Evolutionary conservation across 92 coral and sea anemone genomes (phyloP).

Genomic region (Phymanthus crucifer): DNA sequence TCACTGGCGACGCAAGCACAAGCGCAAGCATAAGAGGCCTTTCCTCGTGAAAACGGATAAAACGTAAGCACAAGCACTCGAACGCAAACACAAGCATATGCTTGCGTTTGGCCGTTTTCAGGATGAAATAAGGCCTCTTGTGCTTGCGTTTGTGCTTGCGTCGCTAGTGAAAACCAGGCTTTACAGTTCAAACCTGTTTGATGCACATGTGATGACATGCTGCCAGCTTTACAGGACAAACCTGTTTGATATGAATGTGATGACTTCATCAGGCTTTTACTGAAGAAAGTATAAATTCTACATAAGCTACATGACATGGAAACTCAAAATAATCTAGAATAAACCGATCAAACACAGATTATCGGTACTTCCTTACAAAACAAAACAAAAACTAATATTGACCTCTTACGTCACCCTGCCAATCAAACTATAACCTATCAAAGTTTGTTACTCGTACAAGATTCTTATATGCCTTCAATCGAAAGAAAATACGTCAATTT

Average conservation of each 20-base stretch:
- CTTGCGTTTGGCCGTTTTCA: no score
- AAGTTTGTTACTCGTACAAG: not conserved
- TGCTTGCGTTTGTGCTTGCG: no score
- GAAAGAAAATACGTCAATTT: not conserved
- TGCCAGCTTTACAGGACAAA: not conserved
- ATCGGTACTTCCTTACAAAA: not conserved
- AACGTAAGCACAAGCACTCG: no score
- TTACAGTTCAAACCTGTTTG: not conserved
- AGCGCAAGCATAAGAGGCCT: no score
- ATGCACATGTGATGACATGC: not conserved
- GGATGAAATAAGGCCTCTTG: no score
- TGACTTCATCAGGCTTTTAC: not conserved
- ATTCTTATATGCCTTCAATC: not conserved
- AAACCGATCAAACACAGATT: not conserved
- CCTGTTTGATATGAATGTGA: no score
- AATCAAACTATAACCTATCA: not conserved
- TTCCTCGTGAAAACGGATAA: no score
- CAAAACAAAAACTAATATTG: not conserved
- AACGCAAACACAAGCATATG: no score
- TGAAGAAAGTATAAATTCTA: no score
- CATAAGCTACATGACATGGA: not conserved
- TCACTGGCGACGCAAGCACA: no score
- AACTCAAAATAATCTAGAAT: not conserved
- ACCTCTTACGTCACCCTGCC: not conserved
- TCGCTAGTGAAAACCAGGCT: no score